Percentiles rank a stretch among this genome's conserved stretches.
Evolutionary conservation across 2,888 invertebrate genomes (phyloP).

Genomic region (Ophioninae sp.): DNA sequence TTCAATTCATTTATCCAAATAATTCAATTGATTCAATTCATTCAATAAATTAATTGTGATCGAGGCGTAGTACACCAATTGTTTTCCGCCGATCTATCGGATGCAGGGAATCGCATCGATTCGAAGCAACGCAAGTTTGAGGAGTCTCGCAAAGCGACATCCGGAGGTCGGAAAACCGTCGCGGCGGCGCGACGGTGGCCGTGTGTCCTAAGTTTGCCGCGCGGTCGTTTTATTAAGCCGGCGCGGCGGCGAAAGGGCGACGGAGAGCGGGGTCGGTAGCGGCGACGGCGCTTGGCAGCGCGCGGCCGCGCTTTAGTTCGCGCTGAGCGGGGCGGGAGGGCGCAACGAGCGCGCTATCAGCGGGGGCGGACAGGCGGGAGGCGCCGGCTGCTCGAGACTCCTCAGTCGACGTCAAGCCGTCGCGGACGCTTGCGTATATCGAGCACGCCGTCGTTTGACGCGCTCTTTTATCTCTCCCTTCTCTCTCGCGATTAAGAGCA

Average conservation of each 20-base stretch:
- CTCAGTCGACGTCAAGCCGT: conserved; percentile 80
- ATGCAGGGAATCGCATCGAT: neutral
- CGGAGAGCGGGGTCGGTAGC: neutral
- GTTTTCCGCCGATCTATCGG: no score
- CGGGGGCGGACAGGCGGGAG: conserved; percentile 75
- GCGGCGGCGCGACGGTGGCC: conserved; percentile 2
- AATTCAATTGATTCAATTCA: no score
- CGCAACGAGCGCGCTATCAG: conserved; percentile 50
- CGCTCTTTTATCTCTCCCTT: conserved; percentile 27
- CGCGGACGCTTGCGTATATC: conserved; percentile 76
- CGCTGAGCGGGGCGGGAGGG: conserved; percentile 28
- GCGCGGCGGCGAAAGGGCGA: conserved; percentile 5
- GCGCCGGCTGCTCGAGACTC: conserved; percentile 67
- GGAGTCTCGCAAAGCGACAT: neutral
- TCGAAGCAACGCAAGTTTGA: neutral
- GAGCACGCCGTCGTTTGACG: conserved; percentile 57
- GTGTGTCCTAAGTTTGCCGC: neutral
- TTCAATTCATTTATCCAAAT: no score
- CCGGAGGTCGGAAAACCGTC: neutral
- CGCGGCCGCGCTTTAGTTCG: conserved; percentile 49
- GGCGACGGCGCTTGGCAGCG: conserved; percentile 49
- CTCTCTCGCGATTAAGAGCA: conserved; percentile 13
- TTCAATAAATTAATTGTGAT: no score
- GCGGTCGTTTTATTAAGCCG: conserved; percentile 9
- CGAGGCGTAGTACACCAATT: no score